Evolutionary conservation across 1,140 invertebrate species (phyloP).

Genomic region (Colletes gigas): DNA sequence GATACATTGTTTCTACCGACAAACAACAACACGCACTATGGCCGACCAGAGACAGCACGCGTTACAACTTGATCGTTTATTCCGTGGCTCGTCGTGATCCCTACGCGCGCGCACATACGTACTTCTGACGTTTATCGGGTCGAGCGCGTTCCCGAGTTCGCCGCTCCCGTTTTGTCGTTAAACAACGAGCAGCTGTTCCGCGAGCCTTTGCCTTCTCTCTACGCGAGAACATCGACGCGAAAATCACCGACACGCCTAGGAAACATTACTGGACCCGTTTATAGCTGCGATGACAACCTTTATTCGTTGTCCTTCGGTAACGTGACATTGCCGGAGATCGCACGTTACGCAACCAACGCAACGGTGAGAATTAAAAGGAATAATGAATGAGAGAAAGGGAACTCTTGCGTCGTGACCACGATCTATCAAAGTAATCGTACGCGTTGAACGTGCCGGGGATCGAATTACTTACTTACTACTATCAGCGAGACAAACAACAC

Average conservation of each 20-base stretch:
- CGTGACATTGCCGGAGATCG: conserved; percentile 59
- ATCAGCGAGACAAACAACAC: not conserved
- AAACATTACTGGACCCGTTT: conserved; percentile 24
- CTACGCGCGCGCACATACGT: not conserved
- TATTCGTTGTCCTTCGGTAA: conserved; percentile 46
- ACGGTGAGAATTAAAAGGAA: conserved; percentile 54
- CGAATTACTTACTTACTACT: not conserved
- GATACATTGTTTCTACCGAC: not conserved
- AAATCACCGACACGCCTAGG: not conserved
- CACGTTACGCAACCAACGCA: conserved; percentile 54
- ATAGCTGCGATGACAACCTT: conserved; percentile 11
- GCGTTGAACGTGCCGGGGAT: not conserved
- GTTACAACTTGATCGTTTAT: not conserved
- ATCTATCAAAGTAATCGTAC: conserved; percentile 24
- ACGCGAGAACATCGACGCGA: not conserved
- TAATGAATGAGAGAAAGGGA: conserved; percentile 65
- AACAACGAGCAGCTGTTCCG: conserved; percentile 45
- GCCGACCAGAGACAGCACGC: too few species aligned
- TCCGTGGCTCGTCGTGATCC: not conserved
- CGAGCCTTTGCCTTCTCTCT: not conserved
- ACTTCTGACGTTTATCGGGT: conserved; percentile 27
- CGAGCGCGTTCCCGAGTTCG: not conserved
- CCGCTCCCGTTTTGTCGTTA: conserved; percentile 28
- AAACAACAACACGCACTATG: too few species aligned
- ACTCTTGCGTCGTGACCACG: conserved; percentile 11